Evolutionary conservation across 2,113 vertebrate genomes (phyloP), one percentile per base, ranked within the genome.

Genomic region (Labrus mixtus): DNA sequence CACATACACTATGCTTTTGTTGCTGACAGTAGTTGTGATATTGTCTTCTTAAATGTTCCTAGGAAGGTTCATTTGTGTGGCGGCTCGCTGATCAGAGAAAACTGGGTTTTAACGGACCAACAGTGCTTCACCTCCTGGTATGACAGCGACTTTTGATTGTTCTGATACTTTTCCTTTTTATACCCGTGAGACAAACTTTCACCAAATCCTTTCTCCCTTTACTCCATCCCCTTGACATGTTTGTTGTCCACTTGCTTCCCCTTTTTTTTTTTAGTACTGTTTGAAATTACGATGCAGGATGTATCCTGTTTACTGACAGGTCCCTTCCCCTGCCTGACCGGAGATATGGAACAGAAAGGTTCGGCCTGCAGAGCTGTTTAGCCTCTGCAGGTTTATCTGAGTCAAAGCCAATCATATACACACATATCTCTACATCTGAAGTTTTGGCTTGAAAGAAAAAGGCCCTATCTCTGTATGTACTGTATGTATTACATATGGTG

Each of bases 111-210:
- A 79, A 98, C 97, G 0, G 96, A 97, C 79, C 96, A 96, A 23
- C 97, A 98, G 56, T 99, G 97, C 87, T 98, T 99, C 84, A 96
- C 96, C 68, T 97, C 97, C 86, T 95, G 97, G 97, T 99, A 97
- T 92, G 23, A 6, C 11, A 25, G 39, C 37, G 20, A 15, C 25
- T 43, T 45, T 19, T 39, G 10, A 55, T 45, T 46, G 3, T 22
- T 50, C 37, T 56, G 22, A 48, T 17, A 2, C 4, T 77, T 48
- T 45, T 45, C 3, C 39, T 41, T 41, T 11, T 41, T 41, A 19
- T 54, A 23, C 33, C 29, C 29, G 29, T 33, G 4, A 41, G 39
- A 41, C 8, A 41, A 60, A 23, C 36, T 6, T 22, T 62, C 7
- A 69, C 20, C 37, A 58, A 45, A 50, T 59, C 8, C 7, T 25